phyloP scores from a whole-genome alignment of 2,888 invertebrate species.

The Imbricaverruca yamaguchii region DNA sequence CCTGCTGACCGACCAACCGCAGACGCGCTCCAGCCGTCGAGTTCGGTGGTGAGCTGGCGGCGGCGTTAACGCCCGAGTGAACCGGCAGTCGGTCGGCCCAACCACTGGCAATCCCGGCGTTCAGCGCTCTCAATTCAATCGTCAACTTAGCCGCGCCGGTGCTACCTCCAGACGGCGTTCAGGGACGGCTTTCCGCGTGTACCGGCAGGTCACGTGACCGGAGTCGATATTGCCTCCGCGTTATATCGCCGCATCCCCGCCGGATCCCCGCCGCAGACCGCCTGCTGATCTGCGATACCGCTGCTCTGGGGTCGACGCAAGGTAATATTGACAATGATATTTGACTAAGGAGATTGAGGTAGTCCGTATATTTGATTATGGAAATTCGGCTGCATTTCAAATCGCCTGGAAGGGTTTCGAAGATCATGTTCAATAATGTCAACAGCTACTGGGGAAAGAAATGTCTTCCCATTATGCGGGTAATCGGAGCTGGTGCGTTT shows the following conservation, averaged over 20 bases:
- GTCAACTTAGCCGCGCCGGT: background rate
- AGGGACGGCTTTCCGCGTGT: too few species aligned
- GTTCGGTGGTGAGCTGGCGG: background rate
- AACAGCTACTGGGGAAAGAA: background rate
- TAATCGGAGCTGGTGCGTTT: background rate
- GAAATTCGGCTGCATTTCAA: background rate
- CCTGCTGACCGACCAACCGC: too few species aligned
- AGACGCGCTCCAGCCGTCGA: background rate
- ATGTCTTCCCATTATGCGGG: background rate
- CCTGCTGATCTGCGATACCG: background rate
- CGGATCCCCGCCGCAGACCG: too few species aligned
- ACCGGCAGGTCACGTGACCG: too few species aligned
- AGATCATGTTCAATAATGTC: conserved; percentile 17
- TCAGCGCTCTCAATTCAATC: background rate
- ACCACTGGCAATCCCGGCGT: background rate
- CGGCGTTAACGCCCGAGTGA: background rate
- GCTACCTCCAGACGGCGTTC: too few species aligned
- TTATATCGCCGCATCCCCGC: too few species aligned
- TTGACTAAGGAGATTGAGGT: conserved; percentile 17
- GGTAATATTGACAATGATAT: conserved; percentile 6
- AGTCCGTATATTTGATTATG: conserved; percentile 8
- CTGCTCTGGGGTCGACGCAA: background rate
- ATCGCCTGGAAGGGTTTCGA: background rate
- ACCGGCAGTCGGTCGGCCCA: background rate
- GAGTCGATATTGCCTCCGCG: too few species aligned